Conservation (phyloP, 2,113 vertebrate genomes). For the Casuarius casuarius region DNA sequence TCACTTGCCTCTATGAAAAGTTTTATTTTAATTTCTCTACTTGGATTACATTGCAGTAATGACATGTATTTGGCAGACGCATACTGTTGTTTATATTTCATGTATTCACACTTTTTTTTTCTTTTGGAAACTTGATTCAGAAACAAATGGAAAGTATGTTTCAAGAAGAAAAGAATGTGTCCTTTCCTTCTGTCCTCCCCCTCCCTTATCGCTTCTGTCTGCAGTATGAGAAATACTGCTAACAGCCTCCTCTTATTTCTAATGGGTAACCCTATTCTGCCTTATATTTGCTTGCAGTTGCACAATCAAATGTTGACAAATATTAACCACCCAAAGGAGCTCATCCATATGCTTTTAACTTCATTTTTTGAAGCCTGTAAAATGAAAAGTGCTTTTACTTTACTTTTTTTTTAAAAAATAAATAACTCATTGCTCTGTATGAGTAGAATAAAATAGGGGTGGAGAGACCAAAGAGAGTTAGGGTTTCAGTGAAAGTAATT, state of each 20-base stretch:
- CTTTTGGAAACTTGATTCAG: background rate
- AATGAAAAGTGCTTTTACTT: background rate
- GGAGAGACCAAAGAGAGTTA: background rate
- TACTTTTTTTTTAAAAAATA: background rate
- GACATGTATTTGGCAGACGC: conserved; percentile 3
- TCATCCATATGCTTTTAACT: background rate
- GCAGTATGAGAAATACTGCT: background rate
- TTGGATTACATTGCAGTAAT: background rate
- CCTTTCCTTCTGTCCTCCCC: background rate
- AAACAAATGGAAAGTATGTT: conserved; percentile 21
- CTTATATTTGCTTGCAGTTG: background rate
- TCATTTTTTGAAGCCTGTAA: background rate
- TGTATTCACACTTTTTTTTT: background rate
- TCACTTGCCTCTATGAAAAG: conserved; percentile 1
- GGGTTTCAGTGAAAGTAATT: background rate
- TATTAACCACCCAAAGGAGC: background rate
- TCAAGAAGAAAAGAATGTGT: conserved; percentile 1
- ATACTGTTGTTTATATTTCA: background rate
- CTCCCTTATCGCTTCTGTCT: background rate
- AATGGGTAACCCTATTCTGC: background rate
- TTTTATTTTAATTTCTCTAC: background rate
- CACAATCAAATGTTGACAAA: background rate
- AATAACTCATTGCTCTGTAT: background rate
- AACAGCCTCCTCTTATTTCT: background rate
- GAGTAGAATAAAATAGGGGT: background rate